These are phyloP conservation scores for Pelagia noctiluca DNA, from an alignment of 30 jellyfish, hydroid and myxozoan species.

Conservation along the genomic window DNA sequence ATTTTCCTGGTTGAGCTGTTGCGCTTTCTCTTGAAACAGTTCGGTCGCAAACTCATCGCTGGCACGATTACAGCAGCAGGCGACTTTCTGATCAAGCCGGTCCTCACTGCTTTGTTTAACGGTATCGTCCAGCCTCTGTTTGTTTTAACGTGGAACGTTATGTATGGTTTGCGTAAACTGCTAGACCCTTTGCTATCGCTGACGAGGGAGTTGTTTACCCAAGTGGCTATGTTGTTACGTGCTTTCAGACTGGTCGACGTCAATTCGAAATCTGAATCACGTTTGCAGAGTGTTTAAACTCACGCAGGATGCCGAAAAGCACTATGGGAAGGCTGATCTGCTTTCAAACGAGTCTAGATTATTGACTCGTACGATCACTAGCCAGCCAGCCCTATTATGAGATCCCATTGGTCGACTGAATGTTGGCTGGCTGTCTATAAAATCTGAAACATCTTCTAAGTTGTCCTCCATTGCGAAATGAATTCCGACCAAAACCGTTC, in stretches of 20 bases:
- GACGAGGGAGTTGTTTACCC: constrained; percentile 49
- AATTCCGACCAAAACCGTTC: no score
- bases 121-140: constrained; percentile 70
- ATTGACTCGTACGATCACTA: no score
- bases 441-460: no score
- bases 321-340: no score
- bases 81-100: constrained; percentile 74
- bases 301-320: no score
- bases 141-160: constrained; percentile 69
- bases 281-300: constrained; percentile 42
- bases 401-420: no score
- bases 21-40: constrained; percentile 53
- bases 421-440: no score
- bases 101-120: constrained; percentile 65
- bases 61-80: constrained; percentile 68
- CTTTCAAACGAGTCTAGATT: no score
- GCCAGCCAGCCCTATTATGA: no score
- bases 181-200: constrained; percentile 51
- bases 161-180: constrained; percentile 63
- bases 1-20: constrained; percentile 67
- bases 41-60: constrained; percentile 69
- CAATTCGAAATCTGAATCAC: constrained; percentile 13
- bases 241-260: constrained; percentile 68
- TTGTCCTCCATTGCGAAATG: no score
- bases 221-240: constrained; percentile 61